A percentile compares a stretch with the other conserved stretches of the same genome.
Conservation (phyloP, 2,797 vertebrate genomes). For the Mycteria americana region DNA sequence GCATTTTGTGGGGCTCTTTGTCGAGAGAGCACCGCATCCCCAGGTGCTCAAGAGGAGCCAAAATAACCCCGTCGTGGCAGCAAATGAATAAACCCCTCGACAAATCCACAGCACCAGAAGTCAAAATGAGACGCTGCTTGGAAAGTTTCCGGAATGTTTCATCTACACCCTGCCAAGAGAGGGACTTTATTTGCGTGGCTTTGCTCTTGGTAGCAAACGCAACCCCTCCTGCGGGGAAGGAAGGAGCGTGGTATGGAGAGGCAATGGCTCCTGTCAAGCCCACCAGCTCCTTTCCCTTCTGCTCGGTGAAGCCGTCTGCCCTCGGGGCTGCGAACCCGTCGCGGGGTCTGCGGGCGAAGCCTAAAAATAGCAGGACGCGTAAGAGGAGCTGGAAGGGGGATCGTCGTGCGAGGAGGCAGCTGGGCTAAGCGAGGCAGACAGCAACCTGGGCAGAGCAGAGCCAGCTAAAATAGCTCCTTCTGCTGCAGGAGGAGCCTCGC, state of each 20-base stretch:
- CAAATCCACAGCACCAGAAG: not conserved
- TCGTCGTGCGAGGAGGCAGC: not conserved
- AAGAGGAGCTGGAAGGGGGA: not conserved
- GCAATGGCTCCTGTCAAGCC: not conserved
- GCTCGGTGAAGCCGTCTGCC: not conserved
- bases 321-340: rapidly evolving
- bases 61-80: not conserved
- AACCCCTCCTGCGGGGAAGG: not conserved
- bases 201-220: not conserved
- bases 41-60: not conserved
- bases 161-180: not conserved
- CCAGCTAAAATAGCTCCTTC: not conserved
- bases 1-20: no score
- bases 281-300: not conserved
- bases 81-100: not conserved
- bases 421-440: not conserved
- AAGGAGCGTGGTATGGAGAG: not conserved
- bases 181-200: not conserved
- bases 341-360: not conserved
- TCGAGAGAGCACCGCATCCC: rapidly evolving
- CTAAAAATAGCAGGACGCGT: not conserved
- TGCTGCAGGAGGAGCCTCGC: not conserved
- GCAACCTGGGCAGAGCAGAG: not conserved
- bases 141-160: not conserved
- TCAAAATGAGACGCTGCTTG: not conserved